Base-by-base conservation (phyloP, 2,797 vertebrate genomes). In the Lutjanus campechanus region DNA sequence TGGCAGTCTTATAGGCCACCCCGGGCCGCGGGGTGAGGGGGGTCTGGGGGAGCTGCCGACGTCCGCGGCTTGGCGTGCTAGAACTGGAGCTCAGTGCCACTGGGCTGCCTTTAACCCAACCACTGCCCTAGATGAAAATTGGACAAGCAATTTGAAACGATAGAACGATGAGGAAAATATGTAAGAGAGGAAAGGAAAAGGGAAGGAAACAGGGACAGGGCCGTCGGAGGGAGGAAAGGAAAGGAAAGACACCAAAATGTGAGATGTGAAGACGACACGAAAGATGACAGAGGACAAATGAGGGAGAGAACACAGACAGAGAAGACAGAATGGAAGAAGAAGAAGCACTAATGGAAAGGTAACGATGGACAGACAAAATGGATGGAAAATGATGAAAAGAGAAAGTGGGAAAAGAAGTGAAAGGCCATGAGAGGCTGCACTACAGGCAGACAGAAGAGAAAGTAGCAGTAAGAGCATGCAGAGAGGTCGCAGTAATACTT, bases 1-100 rank as follows among this genome's bases (percentile, higher is more conserved):
- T 96, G 88, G 97, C 97, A 76, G 97, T 99, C 96, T 97, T 98
- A 96, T 97, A 98, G 85, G 97, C 96, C 94, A 99, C 95, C 88
- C 95, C 97, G 79, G 97, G 98, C 19, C 97, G 97, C 5, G 97
- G 97, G 76, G 97, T 97, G 85, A 96, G 94, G 54, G 97, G 97
- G 70, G 96, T 98, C 96, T 97, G 97, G 73, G 98, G 98, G 84
- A 99, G 97, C 96, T 98, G 97, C 91, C 98, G 97, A 89, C 97
- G 97, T 81, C 97, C 97, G 6, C 96, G 96, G 93, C 96, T 97
- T 1, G 98, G 96, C 77, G 96, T 97, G 95, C 97, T 97, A 94
- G 96, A 96, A 95, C 95, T 96, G 92, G 97, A 97, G 94, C 95
- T 96, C 88, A 96, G 94, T 94, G 95, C 93, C 95, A 96, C 93